Base-by-base conservation (phyloP, 2,888 invertebrate genomes). In the Xylota sylvarum region DNA sequence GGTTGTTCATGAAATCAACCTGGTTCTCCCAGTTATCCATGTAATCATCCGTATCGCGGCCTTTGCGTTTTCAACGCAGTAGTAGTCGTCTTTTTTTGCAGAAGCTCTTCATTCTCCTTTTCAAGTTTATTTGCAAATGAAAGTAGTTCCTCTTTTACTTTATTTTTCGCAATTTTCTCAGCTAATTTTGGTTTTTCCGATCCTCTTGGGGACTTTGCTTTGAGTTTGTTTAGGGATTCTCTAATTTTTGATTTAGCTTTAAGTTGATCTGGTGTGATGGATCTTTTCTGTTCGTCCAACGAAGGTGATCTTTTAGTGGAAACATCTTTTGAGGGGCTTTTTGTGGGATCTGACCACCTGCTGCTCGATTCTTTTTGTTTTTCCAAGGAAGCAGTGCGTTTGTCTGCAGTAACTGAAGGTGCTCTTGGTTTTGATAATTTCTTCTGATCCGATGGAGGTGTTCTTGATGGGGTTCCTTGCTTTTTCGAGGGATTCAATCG, bases 21-120 rank as follows among this genome's bases (percentile, higher is more conserved):
- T 92, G 92, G 55, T 91, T 92, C 86, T 92, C 92, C 92, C 92
- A 92, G 80, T 92, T 92, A 69, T 92, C 92, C 73, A 92, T 91
- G 56, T 92, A 92, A 78, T 92, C 92, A 88, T 92, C 92, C 0
- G 92, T 92, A 65, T 92, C 92, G 0, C 92, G 92, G 0, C 64
- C 69, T 9, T 78, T 84, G 0, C 5, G 10, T 40, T n/a, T 64
- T 73, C 6, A 43, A 12, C 0, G 12, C 14, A 9, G 17, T 17
- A 23, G 2, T 4, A 10, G 0, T 19, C 4, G 27, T 0, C 3
- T 14, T 14, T 9, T 50, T 30, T 0, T 50, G 12, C 6, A n/a
- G 4, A 14, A 12, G 17, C 4, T 40, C 14, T 14, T 32, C 48
- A 4, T 65, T 50, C 12, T 62, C 50, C n/a, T 12, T n/a, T 6